Conservation (phyloP, 2,797 vertebrate genomes). For the Allochrocebus solatus region DNA sequence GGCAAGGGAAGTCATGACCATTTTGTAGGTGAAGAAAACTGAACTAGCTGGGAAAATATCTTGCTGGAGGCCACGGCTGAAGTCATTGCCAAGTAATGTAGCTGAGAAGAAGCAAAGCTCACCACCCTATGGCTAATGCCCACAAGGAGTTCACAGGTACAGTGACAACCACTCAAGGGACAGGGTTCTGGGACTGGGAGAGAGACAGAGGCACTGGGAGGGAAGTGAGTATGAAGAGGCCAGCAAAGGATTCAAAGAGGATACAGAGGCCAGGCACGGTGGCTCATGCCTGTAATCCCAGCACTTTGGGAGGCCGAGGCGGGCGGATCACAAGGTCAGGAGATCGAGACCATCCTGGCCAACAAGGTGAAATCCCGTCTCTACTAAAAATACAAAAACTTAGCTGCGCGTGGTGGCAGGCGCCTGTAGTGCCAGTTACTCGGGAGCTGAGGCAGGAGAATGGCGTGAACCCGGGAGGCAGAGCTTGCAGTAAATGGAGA, state of each 20-base stretch:
- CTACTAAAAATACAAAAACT: no score
- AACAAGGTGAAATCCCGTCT: no score
- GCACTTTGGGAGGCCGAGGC: no score
- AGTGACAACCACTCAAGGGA: background rate
- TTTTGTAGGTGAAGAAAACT: background rate
- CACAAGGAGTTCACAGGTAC: background rate
- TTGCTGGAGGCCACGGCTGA: background rate
- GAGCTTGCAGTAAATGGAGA: no score
- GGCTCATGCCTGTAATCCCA: no score
- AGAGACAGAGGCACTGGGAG: background rate
- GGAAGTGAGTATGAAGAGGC: no score
- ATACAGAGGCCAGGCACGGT: accelerated
- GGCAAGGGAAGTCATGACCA: background rate
- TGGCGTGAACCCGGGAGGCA: no score
- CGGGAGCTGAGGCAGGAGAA: no score
- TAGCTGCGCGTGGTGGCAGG: accelerated
- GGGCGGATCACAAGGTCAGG: no score
- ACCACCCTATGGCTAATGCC: no score
- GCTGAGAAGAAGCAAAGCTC: background rate
- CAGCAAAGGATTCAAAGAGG: background rate
- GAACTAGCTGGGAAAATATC: background rate
- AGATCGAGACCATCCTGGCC: no score
- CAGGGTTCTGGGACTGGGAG: background rate
- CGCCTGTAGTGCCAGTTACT: no score
- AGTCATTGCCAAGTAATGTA: background rate